Base-by-base conservation (phyloP, 92 coral and sea anemone species). In the Pocillopora grandis region DNA sequence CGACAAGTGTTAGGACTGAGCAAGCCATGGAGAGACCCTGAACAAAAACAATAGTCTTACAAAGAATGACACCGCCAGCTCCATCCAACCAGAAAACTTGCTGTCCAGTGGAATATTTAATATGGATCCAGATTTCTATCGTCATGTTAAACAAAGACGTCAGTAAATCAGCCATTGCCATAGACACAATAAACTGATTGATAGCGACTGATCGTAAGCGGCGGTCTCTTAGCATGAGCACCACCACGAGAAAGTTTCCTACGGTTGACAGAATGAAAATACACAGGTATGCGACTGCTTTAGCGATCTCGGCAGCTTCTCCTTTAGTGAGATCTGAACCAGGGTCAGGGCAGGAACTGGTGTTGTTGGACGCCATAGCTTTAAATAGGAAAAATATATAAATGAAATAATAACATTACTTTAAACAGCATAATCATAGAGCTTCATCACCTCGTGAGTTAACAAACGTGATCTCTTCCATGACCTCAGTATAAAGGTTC, bases 1-100 rank as follows among this genome's bases (percentile, higher is more conserved):
- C 91, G 15, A 92, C 84, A 86, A 96, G 91, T 0, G 97, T 90
- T 60, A 96, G 76, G 48, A 95, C 91, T 18, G 98, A 94, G 77
- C 98, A 92, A 66, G 91, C 87, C 60, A 90, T 87, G 59, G 95
- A 92, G 15, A 91, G 59, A 1, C 95, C 95, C 76, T 85, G 89
- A 18, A 93, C 74, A 81, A 92, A 87, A 59, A 56, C 76, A 17
- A 80, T 71, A 35, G 81, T 37, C 59, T 87, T 85, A 80, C 97
- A 93, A 21, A 88, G 66, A 36, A 91, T 75, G n/a, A 48, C 72
- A 9, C 97, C 95, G 36, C 76, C 77, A 48, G 57, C 48, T 14
- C 94, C 93, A 9, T 86, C 86, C 69, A 85, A 80, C 97, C 95
- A 93, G 19, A 79, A 61, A 20, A 85, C 75, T 4, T 80, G 80